Conservation (phyloP, 2,797 vertebrate genomes). For the Argya squamiceps region DNA sequence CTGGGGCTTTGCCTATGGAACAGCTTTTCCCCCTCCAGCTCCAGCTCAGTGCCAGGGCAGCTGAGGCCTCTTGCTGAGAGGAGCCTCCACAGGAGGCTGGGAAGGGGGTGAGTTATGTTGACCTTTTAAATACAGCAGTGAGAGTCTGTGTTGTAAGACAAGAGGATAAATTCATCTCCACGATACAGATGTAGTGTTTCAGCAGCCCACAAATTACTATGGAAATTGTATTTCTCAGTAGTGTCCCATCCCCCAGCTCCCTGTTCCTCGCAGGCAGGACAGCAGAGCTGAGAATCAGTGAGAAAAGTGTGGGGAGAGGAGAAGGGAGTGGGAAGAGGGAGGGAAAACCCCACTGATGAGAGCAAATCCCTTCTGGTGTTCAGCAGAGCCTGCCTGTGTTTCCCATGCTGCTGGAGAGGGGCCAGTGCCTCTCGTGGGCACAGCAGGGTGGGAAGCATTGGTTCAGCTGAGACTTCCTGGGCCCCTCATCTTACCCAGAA, state of each 20-base stretch:
- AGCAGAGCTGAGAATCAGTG: not conserved
- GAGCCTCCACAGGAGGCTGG: not conserved
- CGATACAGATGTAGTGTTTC: conserved; percentile 1
- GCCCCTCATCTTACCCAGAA: not conserved
- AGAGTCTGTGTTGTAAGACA: accelerated
- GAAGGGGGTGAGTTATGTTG: not conserved
- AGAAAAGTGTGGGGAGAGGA: not conserved
- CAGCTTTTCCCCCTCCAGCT: not conserved
- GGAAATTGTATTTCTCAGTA: conserved; percentile 34
- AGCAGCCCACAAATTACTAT: conserved; percentile 21
- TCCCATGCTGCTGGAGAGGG: not conserved
- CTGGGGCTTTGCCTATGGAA: not conserved
- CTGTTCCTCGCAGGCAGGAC: not conserved
- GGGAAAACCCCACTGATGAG: not conserved
- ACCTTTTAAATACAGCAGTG: not conserved
- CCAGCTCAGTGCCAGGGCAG: not conserved
- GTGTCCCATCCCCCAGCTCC: not conserved
- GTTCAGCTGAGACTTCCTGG: not conserved
- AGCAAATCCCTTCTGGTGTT: not conserved
- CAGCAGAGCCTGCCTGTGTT: accelerated
- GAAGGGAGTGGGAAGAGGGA: not conserved
- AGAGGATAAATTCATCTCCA: not conserved
- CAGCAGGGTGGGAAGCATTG: not conserved
- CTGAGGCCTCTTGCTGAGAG: not conserved
- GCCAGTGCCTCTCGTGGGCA: accelerated